Conservation (phyloP, 2,113 vertebrate genomes). For the Sorex araneus region DNA sequence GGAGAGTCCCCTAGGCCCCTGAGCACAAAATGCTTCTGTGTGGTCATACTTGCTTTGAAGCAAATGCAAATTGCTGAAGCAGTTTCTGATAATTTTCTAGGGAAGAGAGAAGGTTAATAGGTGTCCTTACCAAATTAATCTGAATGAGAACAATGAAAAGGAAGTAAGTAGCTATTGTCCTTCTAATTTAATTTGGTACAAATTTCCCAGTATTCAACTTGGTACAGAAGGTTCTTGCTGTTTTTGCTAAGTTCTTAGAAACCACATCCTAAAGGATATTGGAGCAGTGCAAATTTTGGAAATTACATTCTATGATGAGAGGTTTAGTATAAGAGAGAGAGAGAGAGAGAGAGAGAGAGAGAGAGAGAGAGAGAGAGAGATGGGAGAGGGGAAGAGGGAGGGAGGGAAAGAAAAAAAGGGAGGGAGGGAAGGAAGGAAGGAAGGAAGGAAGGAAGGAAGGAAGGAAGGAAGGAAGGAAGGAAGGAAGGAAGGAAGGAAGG, state of each 20-base stretch:
- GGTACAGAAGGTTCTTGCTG: slow-evolving; percentile 66
- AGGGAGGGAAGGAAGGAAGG: too few relatives aligned
- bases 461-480: too few relatives aligned
- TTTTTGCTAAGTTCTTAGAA: slow-evolving; percentile 74
- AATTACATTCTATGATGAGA: neutral
- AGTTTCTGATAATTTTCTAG: slow-evolving; percentile 35
- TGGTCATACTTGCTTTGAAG: neutral
- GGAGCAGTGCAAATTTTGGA: neutral
- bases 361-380: too few relatives aligned
- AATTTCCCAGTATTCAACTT: slow-evolving; percentile 78
- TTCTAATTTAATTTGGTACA: slow-evolving; percentile 59
- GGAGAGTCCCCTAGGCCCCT: too few relatives aligned
- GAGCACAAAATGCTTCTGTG: neutral
- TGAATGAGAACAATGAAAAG: slow-evolving; percentile 75
- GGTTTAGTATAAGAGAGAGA: neutral
- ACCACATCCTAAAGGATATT: neutral
- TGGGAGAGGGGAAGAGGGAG: too few relatives aligned
- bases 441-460: too few relatives aligned
- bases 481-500: too few relatives aligned
- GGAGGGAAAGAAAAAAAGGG: too few relatives aligned
- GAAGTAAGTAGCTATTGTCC: slow-evolving; percentile 69
- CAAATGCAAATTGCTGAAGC: slow-evolving; percentile 10
- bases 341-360: too few relatives aligned
- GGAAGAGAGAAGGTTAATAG: slow-evolving; percentile 43
- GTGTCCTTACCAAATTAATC: slow-evolving; percentile 55